Evolutionary conservation across 2,888 invertebrate genomes (phyloP), one percentile per base, ranked within the genome.

Genomic region (Drosophila prostipennis): DNA sequence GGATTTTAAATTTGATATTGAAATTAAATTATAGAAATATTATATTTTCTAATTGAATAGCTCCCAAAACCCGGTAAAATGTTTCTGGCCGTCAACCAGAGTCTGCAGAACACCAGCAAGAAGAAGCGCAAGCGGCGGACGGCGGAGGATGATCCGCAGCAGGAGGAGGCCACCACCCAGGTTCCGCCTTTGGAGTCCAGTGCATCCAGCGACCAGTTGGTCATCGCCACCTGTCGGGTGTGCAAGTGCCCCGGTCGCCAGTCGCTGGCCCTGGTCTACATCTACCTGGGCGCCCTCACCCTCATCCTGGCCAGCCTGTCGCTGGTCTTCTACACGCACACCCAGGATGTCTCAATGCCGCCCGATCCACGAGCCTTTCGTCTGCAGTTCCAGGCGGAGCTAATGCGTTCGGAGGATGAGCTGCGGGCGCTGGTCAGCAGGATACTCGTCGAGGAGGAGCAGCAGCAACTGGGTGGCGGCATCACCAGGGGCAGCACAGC

Each of bases 61-160:
- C 55, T 54, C 37, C 11, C n/a, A 16, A 29, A 2, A 45, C 34
- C 32, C 71, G 32, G 32, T 45, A 67, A 48, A 32, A 90, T 90
- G 90, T 83, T 90, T 77, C 70, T 90, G 78, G 90, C 86, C 60
- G 89, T 90, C 77, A 90, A 90, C 82, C 90, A 90, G 80, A 90
- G 72, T 76, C 73, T 83, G 57, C 73, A 77, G 59, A 84, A 78
- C 13, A 76, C 63, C 56, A 69, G 46, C 67, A 78, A 57, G 36
- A 74, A 81, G 55, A 59, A 56, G 53, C 78, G 70, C 40, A 72
- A 26, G 65, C 75, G 56, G 13, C 49, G 45, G 43, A 19, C 56
- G 40, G 57, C 45, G 19, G 52, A 52, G 51, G 63, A 69, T 49
- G 60, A 69, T 58, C 29, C 45, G 14, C 29, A 55, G 55, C 32